Evolutionary conservation across 2,797 vertebrate species (phyloP).

Genomic region (Psittacula derbiana): DNA sequence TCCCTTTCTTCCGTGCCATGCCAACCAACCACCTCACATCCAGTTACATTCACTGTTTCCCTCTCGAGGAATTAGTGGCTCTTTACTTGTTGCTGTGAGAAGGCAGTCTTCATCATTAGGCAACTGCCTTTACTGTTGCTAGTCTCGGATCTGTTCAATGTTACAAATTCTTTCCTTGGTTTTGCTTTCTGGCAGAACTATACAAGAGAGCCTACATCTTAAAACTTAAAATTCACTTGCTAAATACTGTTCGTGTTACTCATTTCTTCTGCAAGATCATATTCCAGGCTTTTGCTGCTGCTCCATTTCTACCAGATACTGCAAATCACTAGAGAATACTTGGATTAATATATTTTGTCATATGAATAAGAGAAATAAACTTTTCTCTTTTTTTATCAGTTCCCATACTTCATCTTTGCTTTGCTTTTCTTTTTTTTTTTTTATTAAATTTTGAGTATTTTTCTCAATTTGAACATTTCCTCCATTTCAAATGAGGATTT

Average conservation of each 20-base stretch:
- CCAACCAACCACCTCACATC: not conserved
- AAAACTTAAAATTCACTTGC: not conserved
- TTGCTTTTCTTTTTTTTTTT: not conserved
- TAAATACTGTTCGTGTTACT: constrained; percentile 10
- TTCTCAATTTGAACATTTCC: not conserved
- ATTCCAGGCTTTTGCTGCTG: not conserved
- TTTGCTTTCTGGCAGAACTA: constrained; percentile 17
- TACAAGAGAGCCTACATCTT: not conserved
- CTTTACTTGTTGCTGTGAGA: not conserved
- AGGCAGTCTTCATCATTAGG: not conserved
- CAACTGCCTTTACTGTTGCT: not conserved
- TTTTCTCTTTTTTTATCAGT: not conserved
- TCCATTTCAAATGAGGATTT: not conserved
- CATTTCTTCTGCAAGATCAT: constrained; percentile 9
- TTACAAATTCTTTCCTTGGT: not conserved
- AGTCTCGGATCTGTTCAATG: not conserved
- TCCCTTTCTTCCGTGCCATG: not conserved
- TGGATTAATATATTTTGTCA: constrained; percentile 30
- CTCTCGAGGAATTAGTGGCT: not conserved
- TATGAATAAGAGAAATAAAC: not conserved
- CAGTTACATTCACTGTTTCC: not conserved
- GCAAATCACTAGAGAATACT: constrained; percentile 27
- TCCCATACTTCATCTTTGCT: not conserved
- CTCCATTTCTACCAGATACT: constrained; percentile 42
- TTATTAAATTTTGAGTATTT: not conserved